phyloP scores from a whole-genome alignment of 2,888 invertebrate species.

The Dryadula phaetusa region DNA sequence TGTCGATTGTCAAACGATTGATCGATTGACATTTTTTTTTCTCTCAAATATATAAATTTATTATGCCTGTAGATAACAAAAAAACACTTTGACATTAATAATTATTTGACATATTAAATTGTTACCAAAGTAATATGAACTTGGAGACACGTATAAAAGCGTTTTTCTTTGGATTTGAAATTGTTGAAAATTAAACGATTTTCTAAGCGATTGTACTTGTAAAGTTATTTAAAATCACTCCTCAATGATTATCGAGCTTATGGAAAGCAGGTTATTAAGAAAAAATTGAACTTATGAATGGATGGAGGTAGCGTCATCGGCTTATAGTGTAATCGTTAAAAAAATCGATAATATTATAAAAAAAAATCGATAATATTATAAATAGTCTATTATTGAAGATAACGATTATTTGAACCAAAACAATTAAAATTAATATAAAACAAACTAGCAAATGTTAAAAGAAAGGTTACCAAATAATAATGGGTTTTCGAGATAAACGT shows the following conservation, averaged over 20 bases:
- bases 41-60: background rate
- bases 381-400: too few relatives aligned
- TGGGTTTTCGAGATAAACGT: too few relatives aligned
- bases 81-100: background rate
- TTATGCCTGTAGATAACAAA: background rate
- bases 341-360: too few relatives aligned
- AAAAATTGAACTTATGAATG: too few relatives aligned
- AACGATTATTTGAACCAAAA: too few relatives aligned
- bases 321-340: too few relatives aligned
- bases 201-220: background rate
- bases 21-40: background rate
- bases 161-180: background rate
- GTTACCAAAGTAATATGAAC: background rate
- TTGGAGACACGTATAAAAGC: background rate
- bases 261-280: background rate
- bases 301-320: too few relatives aligned
- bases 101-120: background rate
- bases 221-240: background rate
- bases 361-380: too few relatives aligned
- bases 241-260: background rate
- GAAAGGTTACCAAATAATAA: too few relatives aligned
- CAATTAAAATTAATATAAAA: too few relatives aligned
- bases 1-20: background rate
- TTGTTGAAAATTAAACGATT: background rate
- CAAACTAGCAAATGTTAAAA: too few relatives aligned